A percentile compares a stretch with the other conserved stretches of the same genome.
Conservation (phyloP, 2,113 vertebrate genomes). For the Petaurus breviceps region DNA sequence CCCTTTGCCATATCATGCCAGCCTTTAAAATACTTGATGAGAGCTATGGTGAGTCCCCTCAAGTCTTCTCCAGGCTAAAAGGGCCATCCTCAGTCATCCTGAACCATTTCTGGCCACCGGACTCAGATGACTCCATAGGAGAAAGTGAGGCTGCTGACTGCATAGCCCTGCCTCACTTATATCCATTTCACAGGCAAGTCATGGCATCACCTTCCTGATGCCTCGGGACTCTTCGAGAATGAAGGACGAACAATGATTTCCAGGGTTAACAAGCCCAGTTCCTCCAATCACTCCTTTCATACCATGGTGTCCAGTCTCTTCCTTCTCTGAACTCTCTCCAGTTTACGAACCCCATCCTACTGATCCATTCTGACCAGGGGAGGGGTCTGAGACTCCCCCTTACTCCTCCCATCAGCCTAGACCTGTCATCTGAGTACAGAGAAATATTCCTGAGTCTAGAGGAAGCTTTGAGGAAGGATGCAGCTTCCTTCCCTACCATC, state of each 20-base stretch:
- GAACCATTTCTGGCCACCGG: no score
- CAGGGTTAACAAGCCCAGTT: neutral
- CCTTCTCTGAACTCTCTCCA: neutral
- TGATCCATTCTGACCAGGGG: neutral
- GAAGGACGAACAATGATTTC: no score
- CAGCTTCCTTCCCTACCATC: neutral
- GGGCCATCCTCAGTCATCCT: no score
- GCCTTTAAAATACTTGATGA: neutral
- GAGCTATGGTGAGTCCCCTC: neutral
- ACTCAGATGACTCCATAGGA: no score
- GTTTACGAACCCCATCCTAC: neutral
- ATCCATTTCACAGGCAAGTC: no score
- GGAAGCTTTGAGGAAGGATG: neutral
- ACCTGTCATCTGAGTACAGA: neutral
- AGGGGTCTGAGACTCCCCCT: neutral
- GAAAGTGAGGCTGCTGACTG: no score
- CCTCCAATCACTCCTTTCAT: neutral
- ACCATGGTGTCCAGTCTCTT: neutral
- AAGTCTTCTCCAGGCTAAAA: neutral
- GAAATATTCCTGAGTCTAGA: neutral
- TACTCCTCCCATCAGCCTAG: neutral
- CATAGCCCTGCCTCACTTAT: no score
- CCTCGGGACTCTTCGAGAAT: no score
- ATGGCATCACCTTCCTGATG: no score
- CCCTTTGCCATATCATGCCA: neutral